Conservation (phyloP, 2,797 vertebrate species). For the Manis javanica region DNA sequence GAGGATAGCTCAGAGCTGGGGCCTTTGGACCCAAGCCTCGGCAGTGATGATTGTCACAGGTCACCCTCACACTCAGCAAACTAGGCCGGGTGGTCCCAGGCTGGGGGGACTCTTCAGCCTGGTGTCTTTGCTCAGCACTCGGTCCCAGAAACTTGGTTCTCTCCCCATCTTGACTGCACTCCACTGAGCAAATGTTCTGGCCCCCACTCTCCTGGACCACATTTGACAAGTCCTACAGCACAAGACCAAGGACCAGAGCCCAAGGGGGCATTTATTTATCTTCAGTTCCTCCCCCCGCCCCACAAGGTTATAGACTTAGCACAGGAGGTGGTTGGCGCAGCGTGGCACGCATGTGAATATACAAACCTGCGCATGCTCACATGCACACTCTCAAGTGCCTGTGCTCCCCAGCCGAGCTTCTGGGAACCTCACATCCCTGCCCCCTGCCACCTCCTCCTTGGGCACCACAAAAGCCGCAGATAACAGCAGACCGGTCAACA, state of each 20-base stretch:
- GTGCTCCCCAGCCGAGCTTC: conserved; percentile 29
- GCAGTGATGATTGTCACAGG: neutral
- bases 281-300: neutral
- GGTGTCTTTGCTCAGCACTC: neutral
- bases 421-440: conserved; percentile 13
- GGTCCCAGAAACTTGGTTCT: neutral
- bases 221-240: neutral
- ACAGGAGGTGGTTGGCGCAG: neutral
- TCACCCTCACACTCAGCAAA: neutral
- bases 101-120: neutral
- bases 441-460: conserved; percentile 12
- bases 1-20: neutral
- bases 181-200: neutral
- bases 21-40: neutral
- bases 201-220: neutral
- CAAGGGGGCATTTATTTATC: too few species aligned
- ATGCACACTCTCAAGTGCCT: conserved; percentile 38
- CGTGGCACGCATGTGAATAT: neutral
- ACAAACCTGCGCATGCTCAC: neutral
- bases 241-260: too few species aligned
- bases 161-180: neutral
- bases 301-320: neutral
- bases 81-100: neutral
- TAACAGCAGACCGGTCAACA: conserved; percentile 58
- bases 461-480: conserved; percentile 80